Base-by-base conservation (phyloP, 2,797 vertebrate species). In the Rhinophrynus dorsalis region DNA sequence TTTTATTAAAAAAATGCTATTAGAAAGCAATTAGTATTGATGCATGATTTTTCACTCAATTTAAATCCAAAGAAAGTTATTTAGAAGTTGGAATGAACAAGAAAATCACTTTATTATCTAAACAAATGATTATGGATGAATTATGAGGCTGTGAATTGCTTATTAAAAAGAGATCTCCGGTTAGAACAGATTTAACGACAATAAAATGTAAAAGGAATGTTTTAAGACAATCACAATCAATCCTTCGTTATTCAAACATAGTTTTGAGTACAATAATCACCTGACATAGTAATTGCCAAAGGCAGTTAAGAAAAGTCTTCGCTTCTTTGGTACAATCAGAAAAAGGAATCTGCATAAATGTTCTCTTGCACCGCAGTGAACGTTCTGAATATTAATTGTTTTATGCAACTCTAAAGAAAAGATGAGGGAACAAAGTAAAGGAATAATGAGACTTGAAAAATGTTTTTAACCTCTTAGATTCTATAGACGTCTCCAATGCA, bases 241-340 rank as follows among this genome's bases (percentile, higher is more conserved):
- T 50, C 71, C 61, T 59, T 24, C 66, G 75, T 78, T 67, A 65
- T 81, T 80, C 51, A 47, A 72, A 6, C 63, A 42, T 68, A n/a
- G 65, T 64, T 76, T 61, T 58, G 68, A 78, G 76, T 76, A 59
- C 59, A 54, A 77, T 79, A 76, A 78, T 79, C 76, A 78, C 74
- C 64, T 78, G 76, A 66, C 69, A 65, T 65, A 62, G 69, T 74
- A 78, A 77, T 76, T 75, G 77, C 80, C 74, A 81, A 67, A 74
- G 74, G 74, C 24, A 6, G 76, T 80, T 79, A 76, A 68, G 74
- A 75, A 79, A 75, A 78, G 44, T 51, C 30, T 74, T 73, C 52
- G 68, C 75, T 74, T 65, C 76, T 76, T 78, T 74, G 74, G 70
- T 60, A 47, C 78, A 78, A 82, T 79, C 80, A 76, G 50, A 69